phyloP scores from a whole-genome alignment of 2,888 invertebrate species.

The Leptothorax acervorum region DNA sequence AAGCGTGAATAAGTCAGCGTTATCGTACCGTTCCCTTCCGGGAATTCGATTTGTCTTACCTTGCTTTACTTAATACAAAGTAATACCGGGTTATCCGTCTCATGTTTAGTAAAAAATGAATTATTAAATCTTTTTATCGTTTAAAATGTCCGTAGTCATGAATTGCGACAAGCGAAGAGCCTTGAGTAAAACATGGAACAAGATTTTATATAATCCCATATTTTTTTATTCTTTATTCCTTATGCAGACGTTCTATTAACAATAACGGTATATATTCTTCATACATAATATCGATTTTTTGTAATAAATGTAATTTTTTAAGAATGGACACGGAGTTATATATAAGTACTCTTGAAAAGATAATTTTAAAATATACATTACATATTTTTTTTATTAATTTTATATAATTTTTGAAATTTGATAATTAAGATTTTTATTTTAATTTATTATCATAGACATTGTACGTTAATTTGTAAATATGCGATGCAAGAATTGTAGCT shows the following conservation, averaged over 20 bases:
- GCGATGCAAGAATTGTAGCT: not conserved
- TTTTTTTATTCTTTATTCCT: slow-evolving; percentile 12
- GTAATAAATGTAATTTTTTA: not conserved
- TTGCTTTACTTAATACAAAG: slow-evolving; percentile 14
- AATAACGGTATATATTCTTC: not conserved
- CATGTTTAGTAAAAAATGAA: not conserved
- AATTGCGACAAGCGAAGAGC: not conserved
- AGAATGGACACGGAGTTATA: not conserved
- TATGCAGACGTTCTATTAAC: not conserved
- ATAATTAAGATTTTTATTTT: not conserved
- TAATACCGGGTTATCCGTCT: not conserved
- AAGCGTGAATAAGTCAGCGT: slow-evolving; percentile 35
- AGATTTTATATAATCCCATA: not conserved
- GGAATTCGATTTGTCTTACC: slow-evolving; percentile 24
- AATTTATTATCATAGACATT: not conserved
- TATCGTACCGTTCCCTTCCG: not conserved
- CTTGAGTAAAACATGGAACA: not conserved
- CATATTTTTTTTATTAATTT: not conserved
- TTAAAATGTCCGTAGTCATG: not conserved
- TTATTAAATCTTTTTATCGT: slow-evolving; percentile 11
- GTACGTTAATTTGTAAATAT: not conserved
- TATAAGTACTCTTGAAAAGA: not conserved
- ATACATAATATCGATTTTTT: not conserved
- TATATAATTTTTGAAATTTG: not conserved
- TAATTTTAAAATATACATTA: not conserved